Conservation (phyloP, 2,113 vertebrate genomes). For the Aramus guarauna region DNA sequence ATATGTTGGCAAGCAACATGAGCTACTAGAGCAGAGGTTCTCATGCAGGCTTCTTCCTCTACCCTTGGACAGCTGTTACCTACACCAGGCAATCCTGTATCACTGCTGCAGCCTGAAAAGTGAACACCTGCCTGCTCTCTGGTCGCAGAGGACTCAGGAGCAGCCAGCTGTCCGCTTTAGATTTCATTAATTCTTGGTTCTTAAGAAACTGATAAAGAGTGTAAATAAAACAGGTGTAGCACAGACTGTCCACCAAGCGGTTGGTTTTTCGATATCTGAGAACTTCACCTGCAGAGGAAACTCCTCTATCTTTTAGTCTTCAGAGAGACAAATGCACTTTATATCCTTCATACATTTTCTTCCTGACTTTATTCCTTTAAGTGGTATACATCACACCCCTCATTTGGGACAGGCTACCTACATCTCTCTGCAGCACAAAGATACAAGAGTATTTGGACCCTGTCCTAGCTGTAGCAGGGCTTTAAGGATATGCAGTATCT, state of each 20-base stretch:
- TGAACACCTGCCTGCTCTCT: not conserved
- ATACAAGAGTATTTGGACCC: not conserved
- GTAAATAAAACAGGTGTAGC: not conserved
- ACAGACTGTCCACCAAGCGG: not conserved
- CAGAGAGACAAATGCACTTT: not conserved
- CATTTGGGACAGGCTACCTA: not conserved
- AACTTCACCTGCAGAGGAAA: not conserved
- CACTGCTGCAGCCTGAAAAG: not conserved
- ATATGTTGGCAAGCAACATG: not conserved
- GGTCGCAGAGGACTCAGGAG: not conserved
- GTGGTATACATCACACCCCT: not conserved
- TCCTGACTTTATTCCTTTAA: not conserved
- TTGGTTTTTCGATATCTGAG: not conserved
- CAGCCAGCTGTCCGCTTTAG: not conserved
- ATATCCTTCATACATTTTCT: not conserved
- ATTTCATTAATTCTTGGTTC: not conserved
- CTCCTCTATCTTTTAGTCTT: not conserved
- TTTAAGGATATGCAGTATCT: not conserved
- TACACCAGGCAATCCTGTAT: not conserved
- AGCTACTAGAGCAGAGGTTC: not conserved
- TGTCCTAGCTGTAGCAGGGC: not conserved
- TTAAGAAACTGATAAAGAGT: not conserved
- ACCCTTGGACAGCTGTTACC: not conserved
- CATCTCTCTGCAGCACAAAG: not conserved
- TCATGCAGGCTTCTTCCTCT: not conserved